These are phyloP conservation scores for Astreopora myriophthalma DNA, from an alignment of 64 coral and sea anemone genomes.

Conservation along the genomic window DNA sequence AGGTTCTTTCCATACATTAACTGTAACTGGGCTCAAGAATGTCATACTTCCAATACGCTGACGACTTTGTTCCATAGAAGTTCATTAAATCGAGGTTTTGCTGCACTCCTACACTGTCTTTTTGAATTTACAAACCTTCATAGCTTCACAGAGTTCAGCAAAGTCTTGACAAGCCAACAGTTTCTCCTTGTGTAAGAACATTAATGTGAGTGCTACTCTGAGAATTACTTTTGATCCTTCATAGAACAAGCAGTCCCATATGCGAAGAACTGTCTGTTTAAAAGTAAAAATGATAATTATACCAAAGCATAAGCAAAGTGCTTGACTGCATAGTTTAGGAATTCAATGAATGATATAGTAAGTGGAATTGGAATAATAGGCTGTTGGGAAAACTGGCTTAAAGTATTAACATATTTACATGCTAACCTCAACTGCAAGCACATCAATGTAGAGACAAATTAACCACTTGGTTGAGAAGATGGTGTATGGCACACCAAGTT, in stretches of 20 bases:
- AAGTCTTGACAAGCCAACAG: conserved; percentile 81
- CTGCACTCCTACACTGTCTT: too few species aligned
- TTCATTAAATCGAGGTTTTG: too few species aligned
- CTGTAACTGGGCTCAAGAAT: too few species aligned
- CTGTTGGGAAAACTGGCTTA: too few species aligned
- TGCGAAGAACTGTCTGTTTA: conserved; percentile 93
- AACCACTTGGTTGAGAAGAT: conserved; percentile 99
- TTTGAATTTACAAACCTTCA: conserved; percentile 66
- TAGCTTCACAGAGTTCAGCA: conserved; percentile 66
- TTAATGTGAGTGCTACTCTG: conserved; percentile 85
- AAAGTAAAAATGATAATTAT: background rate
- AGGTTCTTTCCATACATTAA: too few species aligned
- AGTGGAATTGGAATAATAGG: too few species aligned
- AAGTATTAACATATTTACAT: background rate
- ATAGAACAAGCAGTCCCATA: conserved; percentile 98
- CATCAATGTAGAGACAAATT: conserved; percentile 97
- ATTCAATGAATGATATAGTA: too few species aligned
- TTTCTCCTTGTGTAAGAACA: conserved; percentile 69
- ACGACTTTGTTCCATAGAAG: too few species aligned
- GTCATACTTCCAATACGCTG: too few species aligned
- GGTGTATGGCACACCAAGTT: conserved; percentile 79
- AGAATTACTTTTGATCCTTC: conserved; percentile 98
- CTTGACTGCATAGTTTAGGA: background rate
- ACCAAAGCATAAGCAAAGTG: background rate
- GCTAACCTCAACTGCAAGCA: conserved; percentile 88